These are phyloP conservation scores for Perognathus longimembris DNA, from an alignment of 2,113 vertebrate species.

Conservation along the genomic window DNA sequence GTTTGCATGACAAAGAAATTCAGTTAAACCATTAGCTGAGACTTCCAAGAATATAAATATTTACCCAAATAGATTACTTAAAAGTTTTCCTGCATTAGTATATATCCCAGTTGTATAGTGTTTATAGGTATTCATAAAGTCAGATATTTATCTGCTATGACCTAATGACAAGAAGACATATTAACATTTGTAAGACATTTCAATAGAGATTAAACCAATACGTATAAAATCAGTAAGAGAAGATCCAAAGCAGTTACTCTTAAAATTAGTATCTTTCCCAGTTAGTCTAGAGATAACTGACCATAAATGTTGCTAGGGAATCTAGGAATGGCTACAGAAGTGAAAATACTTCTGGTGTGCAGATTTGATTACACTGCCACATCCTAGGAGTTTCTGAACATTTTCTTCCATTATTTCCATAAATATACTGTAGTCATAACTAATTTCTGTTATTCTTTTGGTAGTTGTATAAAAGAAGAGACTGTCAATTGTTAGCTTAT, in stretches of 20 bases:
- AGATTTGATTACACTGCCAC: not conserved
- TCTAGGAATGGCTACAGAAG: slow-evolving; percentile 48
- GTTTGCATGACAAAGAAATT: slow-evolving; percentile 73
- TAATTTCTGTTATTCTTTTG: slow-evolving; percentile 15
- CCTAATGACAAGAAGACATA: not conserved
- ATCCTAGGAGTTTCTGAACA: slow-evolving; percentile 26
- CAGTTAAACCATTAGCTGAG: slow-evolving; percentile 32
- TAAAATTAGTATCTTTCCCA: slow-evolving; percentile 39
- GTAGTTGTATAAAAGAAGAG: slow-evolving; percentile 29
- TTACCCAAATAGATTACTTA: slow-evolving; percentile 58
- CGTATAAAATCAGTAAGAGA: slow-evolving; percentile 44
- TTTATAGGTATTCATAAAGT: slow-evolving; percentile 44
- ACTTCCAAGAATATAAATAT: slow-evolving; percentile 52
- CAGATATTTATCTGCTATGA: not conserved
- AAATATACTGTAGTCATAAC: slow-evolving; percentile 41
- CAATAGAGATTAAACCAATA: slow-evolving; percentile 11
- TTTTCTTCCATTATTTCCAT: slow-evolving; percentile 13
- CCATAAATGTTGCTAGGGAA: slow-evolving; percentile 31
- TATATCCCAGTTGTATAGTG: slow-evolving; percentile 11
- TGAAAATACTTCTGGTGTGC: slow-evolving; percentile 22
- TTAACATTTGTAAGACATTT: slow-evolving; percentile 60
- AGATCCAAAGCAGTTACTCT: slow-evolving; percentile 38
- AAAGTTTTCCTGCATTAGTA: slow-evolving; percentile 53
- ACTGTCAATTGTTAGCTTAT: slow-evolving; percentile 2
- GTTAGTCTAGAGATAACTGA: slow-evolving; percentile 7